A percentile compares a stretch with the other conserved stretches of the same genome.
Evolutionary conservation across 2,113 vertebrate genomes (phyloP).

Genomic region (Larimichthys polyactis): DNA sequence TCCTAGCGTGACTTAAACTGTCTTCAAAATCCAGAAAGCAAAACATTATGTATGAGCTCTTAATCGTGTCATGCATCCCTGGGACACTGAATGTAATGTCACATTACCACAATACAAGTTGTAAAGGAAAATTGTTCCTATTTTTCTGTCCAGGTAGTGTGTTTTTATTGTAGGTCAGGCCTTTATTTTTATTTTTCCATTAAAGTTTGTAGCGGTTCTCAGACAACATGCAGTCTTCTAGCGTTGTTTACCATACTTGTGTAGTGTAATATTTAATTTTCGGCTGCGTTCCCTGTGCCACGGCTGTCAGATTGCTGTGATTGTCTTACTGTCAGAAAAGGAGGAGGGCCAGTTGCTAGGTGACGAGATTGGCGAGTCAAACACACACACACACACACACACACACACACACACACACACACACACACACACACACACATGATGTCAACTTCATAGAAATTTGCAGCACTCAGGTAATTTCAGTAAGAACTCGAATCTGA

Average conservation of each 20-base stretch:
- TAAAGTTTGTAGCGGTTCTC: neutral
- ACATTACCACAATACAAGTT: neutral
- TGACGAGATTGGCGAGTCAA: conserved; percentile 71
- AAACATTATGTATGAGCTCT: neutral
- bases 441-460: conserved; percentile 46
- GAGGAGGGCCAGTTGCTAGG: conserved; percentile 80
- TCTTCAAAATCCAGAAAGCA: neutral
- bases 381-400: neutral
- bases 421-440: too few relatives aligned
- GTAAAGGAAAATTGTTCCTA: neutral
- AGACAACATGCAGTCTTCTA: neutral
- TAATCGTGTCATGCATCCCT: too few relatives aligned
- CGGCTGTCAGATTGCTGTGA: conserved; percentile 58
- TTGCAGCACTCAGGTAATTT: conserved; percentile 42
- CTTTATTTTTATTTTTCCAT: neutral
- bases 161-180: neutral
- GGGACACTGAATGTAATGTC: too few relatives aligned
- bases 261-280: conserved; percentile 24
- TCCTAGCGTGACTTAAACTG: neutral
- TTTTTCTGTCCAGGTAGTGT: neutral
- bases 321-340: conserved; percentile 64
- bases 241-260: conserved; percentile 22
- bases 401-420: too few relatives aligned
- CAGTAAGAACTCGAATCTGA: conserved; percentile 12
- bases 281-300: conserved; percentile 10